phyloP scores from a whole-genome alignment of 2,797 vertebrate species.

The Lemur catta region DNA sequence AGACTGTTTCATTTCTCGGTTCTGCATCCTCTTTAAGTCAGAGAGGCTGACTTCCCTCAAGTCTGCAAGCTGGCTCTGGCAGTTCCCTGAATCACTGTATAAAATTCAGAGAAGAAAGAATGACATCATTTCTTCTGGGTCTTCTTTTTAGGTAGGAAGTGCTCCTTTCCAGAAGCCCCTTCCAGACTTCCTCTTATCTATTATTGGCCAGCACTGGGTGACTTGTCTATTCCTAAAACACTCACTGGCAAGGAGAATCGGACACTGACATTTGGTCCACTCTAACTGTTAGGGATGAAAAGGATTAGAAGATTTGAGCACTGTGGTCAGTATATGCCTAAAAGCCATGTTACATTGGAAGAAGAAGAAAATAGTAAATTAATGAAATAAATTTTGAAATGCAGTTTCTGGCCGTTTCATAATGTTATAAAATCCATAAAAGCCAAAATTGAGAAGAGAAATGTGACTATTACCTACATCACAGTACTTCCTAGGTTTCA shows the following conservation, averaged over 20 bases:
- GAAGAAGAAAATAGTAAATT: neutral
- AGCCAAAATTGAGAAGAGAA: neutral
- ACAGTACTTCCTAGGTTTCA: neutral
- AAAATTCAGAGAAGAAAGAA: neutral
- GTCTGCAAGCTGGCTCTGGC: neutral
- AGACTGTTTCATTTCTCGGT: neutral
- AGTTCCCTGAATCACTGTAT: neutral
- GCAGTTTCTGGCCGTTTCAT: neutral
- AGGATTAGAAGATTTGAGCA: neutral
- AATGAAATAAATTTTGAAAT: conserved; percentile 11
- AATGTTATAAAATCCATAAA: conserved; percentile 21
- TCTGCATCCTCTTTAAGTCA: neutral
- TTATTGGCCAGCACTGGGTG: neutral
- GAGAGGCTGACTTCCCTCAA: neutral
- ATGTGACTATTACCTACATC: neutral
- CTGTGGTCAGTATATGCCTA: neutral
- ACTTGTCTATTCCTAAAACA: neutral
- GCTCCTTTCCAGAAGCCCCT: neutral
- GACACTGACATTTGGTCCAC: neutral
- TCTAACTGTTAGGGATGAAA: neutral
- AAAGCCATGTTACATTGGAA: neutral
- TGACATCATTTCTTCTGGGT: neutral
- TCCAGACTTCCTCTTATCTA: neutral
- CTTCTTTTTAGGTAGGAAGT: neutral
- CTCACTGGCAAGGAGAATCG: neutral